A percentile compares a stretch with the other conserved stretches of the same genome.
Conservation (phyloP, 2,888 invertebrate species). For the Orthonychiurus folsomi region DNA sequence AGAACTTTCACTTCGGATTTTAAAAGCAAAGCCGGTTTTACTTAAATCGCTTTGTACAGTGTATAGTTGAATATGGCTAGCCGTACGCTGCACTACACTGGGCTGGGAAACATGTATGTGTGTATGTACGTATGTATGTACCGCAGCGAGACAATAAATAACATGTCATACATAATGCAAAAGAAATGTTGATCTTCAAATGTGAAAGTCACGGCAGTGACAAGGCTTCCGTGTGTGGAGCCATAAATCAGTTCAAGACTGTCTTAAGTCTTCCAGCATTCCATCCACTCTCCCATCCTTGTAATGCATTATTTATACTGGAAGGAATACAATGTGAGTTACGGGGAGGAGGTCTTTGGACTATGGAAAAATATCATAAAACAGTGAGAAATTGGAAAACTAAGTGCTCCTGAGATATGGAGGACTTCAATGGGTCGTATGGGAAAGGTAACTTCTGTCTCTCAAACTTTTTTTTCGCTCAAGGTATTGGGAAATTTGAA, state of each 20-base stretch:
- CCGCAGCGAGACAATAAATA: slow-evolving; percentile 1
- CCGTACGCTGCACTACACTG: too few species aligned
- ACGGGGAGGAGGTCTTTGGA: too few species aligned
- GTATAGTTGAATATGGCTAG: too few species aligned
- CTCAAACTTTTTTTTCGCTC: too few species aligned
- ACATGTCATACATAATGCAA: slow-evolving; percentile 1
- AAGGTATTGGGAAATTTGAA: not conserved
- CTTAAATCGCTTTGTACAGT: not conserved
- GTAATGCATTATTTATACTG: not conserved
- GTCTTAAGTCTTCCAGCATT: not conserved
- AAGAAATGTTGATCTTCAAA: slow-evolving; percentile 1
- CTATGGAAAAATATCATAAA: not conserved
- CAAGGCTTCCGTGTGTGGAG: not conserved
- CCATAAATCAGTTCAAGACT: not conserved
- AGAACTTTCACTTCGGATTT: not conserved
- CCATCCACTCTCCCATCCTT: too few species aligned
- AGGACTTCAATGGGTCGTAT: too few species aligned
- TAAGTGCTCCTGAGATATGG: not conserved
- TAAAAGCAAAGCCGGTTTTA: not conserved
- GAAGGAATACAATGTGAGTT: not conserved
- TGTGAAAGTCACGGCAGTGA: not conserved
- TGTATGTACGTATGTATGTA: too few species aligned
- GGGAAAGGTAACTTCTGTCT: too few species aligned
- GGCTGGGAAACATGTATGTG: too few species aligned
- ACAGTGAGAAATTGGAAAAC: not conserved